Percentiles rank a stretch among this genome's conserved stretches.
phyloP scores from a whole-genome alignment of 2,888 invertebrate species.

The Eupithecia dodoneata region DNA sequence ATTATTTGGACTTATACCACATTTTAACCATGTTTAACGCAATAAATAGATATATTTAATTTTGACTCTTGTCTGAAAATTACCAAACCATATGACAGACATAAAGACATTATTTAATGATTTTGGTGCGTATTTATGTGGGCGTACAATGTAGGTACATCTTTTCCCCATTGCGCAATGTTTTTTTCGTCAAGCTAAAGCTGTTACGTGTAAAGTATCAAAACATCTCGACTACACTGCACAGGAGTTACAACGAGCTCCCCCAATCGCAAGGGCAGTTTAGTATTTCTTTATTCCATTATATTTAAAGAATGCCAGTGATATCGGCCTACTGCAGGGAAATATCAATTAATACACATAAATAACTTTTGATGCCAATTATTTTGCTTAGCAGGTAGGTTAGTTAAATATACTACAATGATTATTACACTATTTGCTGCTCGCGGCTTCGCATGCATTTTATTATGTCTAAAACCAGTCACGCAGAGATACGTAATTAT shows the following conservation, averaged over 20 bases:
- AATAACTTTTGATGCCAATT: not conserved
- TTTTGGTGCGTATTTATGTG: too few species aligned
- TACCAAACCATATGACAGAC: too few species aligned
- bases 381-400: not conserved
- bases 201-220: slow-evolving; percentile 45
- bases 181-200: not conserved
- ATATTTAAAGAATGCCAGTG: slow-evolving; percentile 82
- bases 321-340: slow-evolving; percentile 72
- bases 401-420: too few species aligned
- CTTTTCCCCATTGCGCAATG: not conserved
- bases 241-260: slow-evolving; percentile 70
- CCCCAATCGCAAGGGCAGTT: slow-evolving; percentile 75
- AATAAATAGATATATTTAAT: too few species aligned
- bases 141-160: too few species aligned
- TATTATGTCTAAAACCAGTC: too few species aligned
- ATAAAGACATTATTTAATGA: too few species aligned
- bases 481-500: too few species aligned
- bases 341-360: slow-evolving; percentile 45
- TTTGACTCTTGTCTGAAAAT: too few species aligned
- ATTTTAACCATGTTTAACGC: too few species aligned
- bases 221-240: slow-evolving; percentile 47
- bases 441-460: not conserved
- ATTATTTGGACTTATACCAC: too few species aligned
- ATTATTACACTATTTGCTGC: too few species aligned
- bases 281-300: slow-evolving; percentile 84